Conservation (phyloP, 2,113 vertebrate genomes). For the Hystrix cristata region DNA sequence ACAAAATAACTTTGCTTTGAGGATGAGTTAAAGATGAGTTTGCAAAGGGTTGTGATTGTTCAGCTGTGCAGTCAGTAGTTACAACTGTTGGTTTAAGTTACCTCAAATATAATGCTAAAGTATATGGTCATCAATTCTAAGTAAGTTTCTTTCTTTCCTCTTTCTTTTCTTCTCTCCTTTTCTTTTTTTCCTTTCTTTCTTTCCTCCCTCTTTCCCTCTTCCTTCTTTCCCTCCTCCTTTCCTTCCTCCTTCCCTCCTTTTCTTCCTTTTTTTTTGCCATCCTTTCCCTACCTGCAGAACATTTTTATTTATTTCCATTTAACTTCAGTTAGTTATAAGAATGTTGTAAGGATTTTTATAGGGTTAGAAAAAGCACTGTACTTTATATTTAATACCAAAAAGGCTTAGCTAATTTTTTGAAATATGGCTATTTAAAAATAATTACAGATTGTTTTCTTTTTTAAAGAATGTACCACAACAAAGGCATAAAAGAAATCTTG, state of each 20-base stretch:
- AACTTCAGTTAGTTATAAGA: background rate
- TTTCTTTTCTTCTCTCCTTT: background rate
- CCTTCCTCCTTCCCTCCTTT: background rate
- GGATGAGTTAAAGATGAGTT: background rate
- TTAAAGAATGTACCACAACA: background rate
- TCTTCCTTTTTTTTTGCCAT: background rate
- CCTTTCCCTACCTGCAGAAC: background rate
- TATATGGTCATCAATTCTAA: background rate
- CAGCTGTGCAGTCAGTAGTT: background rate
- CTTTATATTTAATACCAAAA: slow-evolving; percentile 26
- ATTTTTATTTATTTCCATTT: slow-evolving; percentile 16
- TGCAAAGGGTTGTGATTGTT: background rate
- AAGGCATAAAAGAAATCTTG: background rate
- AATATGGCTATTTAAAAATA: slow-evolving; percentile 39
- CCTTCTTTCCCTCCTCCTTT: background rate
- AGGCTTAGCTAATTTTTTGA: background rate
- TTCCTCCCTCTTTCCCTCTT: background rate
- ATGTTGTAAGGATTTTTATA: slow-evolving; percentile 4
- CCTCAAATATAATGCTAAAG: background rate
- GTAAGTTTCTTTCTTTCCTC: background rate
- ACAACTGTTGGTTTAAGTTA: background rate
- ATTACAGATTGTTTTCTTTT: background rate
- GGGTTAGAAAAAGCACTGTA: background rate
- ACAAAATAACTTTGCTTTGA: slow-evolving; percentile 21
- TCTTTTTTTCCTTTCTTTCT: background rate